phyloP scores from a whole-genome alignment of 2,888 invertebrate genomes.

The Aleiodes leptofemur region DNA sequence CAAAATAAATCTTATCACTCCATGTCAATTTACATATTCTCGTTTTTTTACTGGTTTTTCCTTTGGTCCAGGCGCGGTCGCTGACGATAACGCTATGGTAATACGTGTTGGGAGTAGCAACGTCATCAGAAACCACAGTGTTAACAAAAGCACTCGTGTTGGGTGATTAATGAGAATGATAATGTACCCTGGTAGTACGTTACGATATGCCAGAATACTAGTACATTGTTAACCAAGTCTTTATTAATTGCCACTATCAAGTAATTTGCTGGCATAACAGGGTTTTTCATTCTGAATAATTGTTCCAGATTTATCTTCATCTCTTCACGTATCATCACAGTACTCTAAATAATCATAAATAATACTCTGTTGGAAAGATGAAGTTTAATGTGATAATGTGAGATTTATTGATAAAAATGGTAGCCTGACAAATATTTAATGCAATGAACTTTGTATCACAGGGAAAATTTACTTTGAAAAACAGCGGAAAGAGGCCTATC shows the following conservation, averaged over 20 bases:
- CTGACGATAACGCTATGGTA: slow-evolving; percentile 43
- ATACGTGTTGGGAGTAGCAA: slow-evolving; percentile 50
- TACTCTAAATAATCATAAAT: background rate
- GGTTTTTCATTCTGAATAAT: slow-evolving; percentile 37
- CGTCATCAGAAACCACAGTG: slow-evolving; percentile 56
- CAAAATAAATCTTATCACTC: background rate
- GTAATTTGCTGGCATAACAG: slow-evolving; percentile 68
- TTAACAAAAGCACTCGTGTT: slow-evolving; percentile 73
- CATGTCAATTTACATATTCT: slow-evolving; percentile 7
- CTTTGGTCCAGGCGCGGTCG: slow-evolving; percentile 24
- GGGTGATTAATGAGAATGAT: slow-evolving; percentile 71
- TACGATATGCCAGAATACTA: slow-evolving; percentile 51
- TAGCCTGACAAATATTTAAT: slow-evolving; percentile 17
- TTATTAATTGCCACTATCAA: slow-evolving; percentile 74
- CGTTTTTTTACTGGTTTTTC: slow-evolving; percentile 21
- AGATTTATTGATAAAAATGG: background rate
- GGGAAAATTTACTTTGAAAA: slow-evolving; percentile 12
- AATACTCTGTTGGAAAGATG: background rate
- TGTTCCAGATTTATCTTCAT: background rate
- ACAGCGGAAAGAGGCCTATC: background rate
- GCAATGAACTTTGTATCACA: slow-evolving; percentile 11
- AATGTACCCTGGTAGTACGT: slow-evolving; percentile 52
- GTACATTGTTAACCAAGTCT: slow-evolving; percentile 68
- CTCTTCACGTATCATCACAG: slow-evolving; percentile 12
- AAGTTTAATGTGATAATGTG: background rate